These are phyloP conservation scores for Porites cylindrica DNA, from an alignment of 92 coral and sea anemone species.

Conservation along the genomic window DNA sequence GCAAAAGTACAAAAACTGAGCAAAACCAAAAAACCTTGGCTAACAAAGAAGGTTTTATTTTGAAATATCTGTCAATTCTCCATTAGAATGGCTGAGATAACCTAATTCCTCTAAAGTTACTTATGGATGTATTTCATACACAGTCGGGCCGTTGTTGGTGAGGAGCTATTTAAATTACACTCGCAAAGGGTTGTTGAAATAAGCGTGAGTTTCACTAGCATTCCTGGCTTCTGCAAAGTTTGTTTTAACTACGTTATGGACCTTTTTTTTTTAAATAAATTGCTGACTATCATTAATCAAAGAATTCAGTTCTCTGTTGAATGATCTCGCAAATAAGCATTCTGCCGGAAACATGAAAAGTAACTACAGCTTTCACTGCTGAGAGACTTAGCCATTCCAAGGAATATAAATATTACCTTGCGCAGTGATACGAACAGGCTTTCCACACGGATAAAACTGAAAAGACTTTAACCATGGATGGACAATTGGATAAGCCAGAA, in stretches of 20 bases:
- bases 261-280: not conserved
- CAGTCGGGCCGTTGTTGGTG: not conserved
- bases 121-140: not conserved
- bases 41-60: not conserved
- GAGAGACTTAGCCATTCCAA: too few species aligned
- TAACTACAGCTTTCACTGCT: too few species aligned
- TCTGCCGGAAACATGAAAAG: not conserved
- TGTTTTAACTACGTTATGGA: not conserved
- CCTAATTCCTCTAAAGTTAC: conserved; percentile 28
- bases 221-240: not conserved
- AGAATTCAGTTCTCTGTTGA: not conserved
- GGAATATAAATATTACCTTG: too few species aligned
- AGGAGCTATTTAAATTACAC: not conserved
- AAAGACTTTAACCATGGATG: not conserved
- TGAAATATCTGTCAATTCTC: not conserved
- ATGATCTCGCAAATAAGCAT: not conserved
- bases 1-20: not conserved
- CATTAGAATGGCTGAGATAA: not conserved
- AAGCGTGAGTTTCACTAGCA: not conserved
- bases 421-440: not conserved
- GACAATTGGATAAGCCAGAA: not conserved
- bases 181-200: not conserved
- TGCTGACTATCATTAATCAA: not conserved
- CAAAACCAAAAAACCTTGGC: not conserved
- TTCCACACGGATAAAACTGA: not conserved